These are phyloP conservation scores for Rhinoraja longicauda DNA, from an alignment of 2,797 vertebrate species.

Conservation along the genomic window DNA sequence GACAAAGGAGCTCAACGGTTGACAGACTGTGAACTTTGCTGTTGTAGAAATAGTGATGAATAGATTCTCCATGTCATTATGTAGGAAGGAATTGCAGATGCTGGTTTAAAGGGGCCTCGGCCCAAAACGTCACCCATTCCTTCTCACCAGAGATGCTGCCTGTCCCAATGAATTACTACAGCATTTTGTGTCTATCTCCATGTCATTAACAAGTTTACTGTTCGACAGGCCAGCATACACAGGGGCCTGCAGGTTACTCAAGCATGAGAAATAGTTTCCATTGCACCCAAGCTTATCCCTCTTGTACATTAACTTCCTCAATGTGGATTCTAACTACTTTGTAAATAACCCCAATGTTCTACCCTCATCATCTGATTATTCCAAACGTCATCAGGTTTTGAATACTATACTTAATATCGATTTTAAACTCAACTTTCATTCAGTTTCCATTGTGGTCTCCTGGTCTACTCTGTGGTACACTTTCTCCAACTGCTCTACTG, in stretches of 20 bases:
- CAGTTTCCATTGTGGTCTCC: not conserved
- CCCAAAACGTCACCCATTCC: too few relatives aligned
- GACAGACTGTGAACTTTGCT: not conserved
- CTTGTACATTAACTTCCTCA: not conserved
- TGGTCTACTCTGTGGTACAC: not conserved
- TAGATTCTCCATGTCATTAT: not conserved
- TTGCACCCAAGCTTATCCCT: not conserved
- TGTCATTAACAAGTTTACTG: not conserved
- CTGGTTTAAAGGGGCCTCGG: too few relatives aligned
- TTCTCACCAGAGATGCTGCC: too few relatives aligned
- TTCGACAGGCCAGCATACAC: not conserved
- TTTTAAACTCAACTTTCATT: not conserved
- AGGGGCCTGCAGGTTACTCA: not conserved
- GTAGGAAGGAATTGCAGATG: too few relatives aligned
- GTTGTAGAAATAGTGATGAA: not conserved
- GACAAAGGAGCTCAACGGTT: not conserved
- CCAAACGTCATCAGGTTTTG: not conserved
- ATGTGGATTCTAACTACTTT: slow-evolving; percentile 11
- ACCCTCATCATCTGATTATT: not conserved
- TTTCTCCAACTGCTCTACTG: not conserved
- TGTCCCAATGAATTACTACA: too few relatives aligned
- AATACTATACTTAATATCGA: not conserved
- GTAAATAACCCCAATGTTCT: not conserved
- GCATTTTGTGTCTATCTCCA: too few relatives aligned
- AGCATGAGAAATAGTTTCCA: not conserved